Evolutionary conservation across 1,140 invertebrate genomes (phyloP).

Genomic region (Reticulitermes speratus): DNA sequence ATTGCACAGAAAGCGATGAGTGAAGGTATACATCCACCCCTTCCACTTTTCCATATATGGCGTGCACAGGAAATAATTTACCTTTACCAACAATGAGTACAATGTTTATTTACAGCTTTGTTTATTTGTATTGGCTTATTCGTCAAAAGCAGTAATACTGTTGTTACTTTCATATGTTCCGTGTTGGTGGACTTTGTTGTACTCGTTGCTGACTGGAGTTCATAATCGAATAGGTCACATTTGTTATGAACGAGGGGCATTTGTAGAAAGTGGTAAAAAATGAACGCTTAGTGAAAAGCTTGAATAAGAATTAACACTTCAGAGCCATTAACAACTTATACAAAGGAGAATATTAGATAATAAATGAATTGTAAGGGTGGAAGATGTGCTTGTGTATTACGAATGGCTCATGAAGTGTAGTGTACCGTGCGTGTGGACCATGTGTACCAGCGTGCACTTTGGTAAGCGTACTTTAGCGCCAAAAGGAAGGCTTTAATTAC

Average conservation of each 20-base stretch:
- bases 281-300: not conserved
- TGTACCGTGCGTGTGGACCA: not conserved
- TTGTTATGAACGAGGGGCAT: not conserved
- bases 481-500: not conserved
- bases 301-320: not conserved
- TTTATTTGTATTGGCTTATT: not conserved
- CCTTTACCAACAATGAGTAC: too few relatives aligned
- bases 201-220: not conserved
- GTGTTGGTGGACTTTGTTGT: not conserved
- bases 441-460: not conserved
- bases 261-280: not conserved
- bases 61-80: too few relatives aligned
- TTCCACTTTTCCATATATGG: too few relatives aligned
- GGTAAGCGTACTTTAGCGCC: not conserved
- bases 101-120: too few relatives aligned
- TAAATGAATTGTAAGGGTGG: not conserved
- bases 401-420: not conserved
- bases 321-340: not conserved
- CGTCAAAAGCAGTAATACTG: not conserved
- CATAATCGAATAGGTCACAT: not conserved
- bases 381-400: not conserved
- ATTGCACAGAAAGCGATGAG: too few relatives aligned
- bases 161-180: not conserved
- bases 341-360: not conserved
- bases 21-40: too few relatives aligned